phyloP scores from a whole-genome alignment of 2,888 invertebrate genomes.

The Icerya purchasi region DNA sequence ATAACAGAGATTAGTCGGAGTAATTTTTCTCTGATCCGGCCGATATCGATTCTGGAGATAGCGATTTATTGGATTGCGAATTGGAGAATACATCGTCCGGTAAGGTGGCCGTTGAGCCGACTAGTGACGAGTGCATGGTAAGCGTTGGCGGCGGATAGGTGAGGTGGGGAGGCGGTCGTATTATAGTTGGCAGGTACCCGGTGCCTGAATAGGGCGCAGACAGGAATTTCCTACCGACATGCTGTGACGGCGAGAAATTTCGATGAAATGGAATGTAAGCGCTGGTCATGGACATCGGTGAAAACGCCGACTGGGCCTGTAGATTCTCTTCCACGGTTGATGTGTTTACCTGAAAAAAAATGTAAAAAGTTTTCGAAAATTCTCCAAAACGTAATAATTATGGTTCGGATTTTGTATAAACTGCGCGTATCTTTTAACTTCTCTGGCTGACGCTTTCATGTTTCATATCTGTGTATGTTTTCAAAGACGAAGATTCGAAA shows the following conservation, averaged over 20 bases:
- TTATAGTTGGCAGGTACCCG: constrained; percentile 59
- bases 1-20: background rate
- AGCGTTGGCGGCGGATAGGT: constrained; percentile 7
- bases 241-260: constrained; percentile 29
- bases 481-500: no score
- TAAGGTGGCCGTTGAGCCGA: background rate
- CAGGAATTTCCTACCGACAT: constrained; percentile 43
- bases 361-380: background rate
- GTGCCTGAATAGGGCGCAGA: constrained; percentile 66
- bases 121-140: background rate
- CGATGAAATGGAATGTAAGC: constrained; percentile 28
- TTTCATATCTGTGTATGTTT: no score
- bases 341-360: constrained; percentile 5
- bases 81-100: background rate
- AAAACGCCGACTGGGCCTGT: constrained; percentile 50
- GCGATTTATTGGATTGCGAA: background rate
- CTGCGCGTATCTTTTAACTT: no score
- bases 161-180: constrained; percentile 27
- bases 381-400: no score
- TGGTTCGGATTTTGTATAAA: no score
- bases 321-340: constrained; percentile 13
- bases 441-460: no score
- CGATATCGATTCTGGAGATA: background rate
- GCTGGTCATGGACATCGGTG: constrained; percentile 40
- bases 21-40: background rate